Evolutionary conservation across 2,113 vertebrate genomes (phyloP), one percentile per base, ranked within the genome.

Genomic region (Plecotus auritus): DNA sequence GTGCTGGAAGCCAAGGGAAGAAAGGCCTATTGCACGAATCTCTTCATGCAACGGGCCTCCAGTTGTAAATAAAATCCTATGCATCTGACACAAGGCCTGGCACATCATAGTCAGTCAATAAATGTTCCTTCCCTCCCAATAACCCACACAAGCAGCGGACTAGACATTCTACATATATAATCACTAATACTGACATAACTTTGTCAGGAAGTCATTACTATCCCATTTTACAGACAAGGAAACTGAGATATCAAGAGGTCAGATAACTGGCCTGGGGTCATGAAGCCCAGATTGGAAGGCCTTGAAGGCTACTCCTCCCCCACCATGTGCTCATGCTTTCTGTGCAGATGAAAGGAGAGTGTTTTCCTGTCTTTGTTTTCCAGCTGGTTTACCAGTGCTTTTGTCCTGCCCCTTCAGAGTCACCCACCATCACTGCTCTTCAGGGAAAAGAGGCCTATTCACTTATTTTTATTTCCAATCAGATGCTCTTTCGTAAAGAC

Each of bases 261-360:
- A 93, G 22, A 42, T 13, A 49, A 7, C 23, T 59, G 32, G 26
- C 66, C 70, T 69, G 30, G 14, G 67, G 11, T 37, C 42, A 7
- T 6, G 9, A 18, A 67, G 30, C 16, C 17, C 32, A 12, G 12
- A 12, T 0, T 1, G 4, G 42, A n/a, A 32, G 32, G 17, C 5
- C 12, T 0, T 28, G 9, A 35, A 37, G 45, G 5, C 28, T 4
- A 0, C 42, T 11, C 49, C 13, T 32, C 9, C 28, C 6, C 56
- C 16, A 6, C 45, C 30, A 3, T 0, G 2, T 11, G 45, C 51
- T 7, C 28, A 6, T 0, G 3, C 13, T 30, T 51, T 35, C 7
- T 0, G 0, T 1, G 22, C 26, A 28, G 59, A n/a, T 3, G 37
- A 49, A 49, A 70, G 20, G 40, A 37, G 45, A 13, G 17, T 0